Evolutionary conservation across 2,888 invertebrate species (phyloP), one percentile per base, ranked within the genome.

Genomic region (Norana najaformis): DNA sequence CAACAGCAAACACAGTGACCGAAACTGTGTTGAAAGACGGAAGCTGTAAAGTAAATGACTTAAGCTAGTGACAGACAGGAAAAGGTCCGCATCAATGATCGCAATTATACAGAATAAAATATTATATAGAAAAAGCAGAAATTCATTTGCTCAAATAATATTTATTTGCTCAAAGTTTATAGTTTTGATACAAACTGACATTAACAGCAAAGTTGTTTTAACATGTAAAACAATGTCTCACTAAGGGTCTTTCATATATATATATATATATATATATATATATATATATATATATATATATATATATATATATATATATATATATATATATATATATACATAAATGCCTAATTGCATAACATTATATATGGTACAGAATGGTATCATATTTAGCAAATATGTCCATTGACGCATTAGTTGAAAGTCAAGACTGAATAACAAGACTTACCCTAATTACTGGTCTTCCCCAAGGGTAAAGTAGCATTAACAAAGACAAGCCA

Each of bases 341-440:
- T 69, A 69, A 69, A 69, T 69, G 69, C 13, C 53, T 13, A 53
- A 53, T 30, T 69, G 69, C n/a, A 69, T 53, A 53, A 53, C 23
- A 23, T 53, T 30, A 53, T 30, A 69, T n/a, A 69, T 69, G 69
- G 11, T 69, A n/a, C n/a, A n/a, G 69, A 69, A 53, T n/a, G n/a
- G 69, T n/a, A 69, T n/a, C 69, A n/a, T 69, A 69, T 69, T 69
- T 8, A n/a, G 8, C 6, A n/a, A n/a, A 1, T 69, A n/a, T 69
- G 3, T 8, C 0, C 6, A 8, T 1, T 11, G 11, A n/a, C 1
- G 0, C 8, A n/a, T 30, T 8, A 0, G n/a, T n/a, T n/a, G n/a
- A n/a, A n/a, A n/a, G n/a, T n/a, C n/a, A 16, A 69, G n/a, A n/a
- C 30, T 16, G 8, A n/a, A n/a, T n/a, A 8, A 69, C 30, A 69